Evolutionary conservation across 2,888 invertebrate genomes (phyloP), one percentile per base, ranked within the genome.

Genomic region (Notodonta dromedarius): DNA sequence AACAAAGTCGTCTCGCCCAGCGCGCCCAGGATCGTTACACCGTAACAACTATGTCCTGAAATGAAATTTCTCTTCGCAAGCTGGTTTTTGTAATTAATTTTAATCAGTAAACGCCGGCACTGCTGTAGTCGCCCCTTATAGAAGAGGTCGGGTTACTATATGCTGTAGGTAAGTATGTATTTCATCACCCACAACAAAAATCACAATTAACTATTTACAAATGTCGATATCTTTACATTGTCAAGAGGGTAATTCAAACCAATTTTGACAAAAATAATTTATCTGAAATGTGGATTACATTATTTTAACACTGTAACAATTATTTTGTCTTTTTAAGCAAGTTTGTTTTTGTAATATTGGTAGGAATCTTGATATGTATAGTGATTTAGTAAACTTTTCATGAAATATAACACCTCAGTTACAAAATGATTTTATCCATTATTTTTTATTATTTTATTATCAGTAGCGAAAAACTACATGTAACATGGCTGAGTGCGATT

Each of bases 401-500:
- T 40, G 4, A 40, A 40, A 40, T 40, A 40, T 24, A 24, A 24
- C 24, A 24, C 24, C 24, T 24, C 24, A 24, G 24, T 24, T 24
- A 24, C 24, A 24, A 24, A 24, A 24, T 24, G 24, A 1, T n/a
- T 12, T 5, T 6, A 48, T 11, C 48, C 48, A 48, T n/a, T 48
- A 48, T 24, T 2, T n/a, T 14, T 46, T 50, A 76, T 74, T 70
- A 78, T 74, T 70, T 72, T 11, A 11, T 46, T 62, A 74, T 61
- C 67, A 70, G 62, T 62, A 46, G 67, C 62, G 63, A 64, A 68
- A 73, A 75, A 67, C 66, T 69, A 60, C 66, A 76, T 74, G 79
- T 8, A 16, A 16, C 79, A 83, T 76, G 74, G 79, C 80, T 80
- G 79, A 77, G 74, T 80, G 78, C 83, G 79, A 85, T 89, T 88